Evolutionary conservation across 2,113 vertebrate genomes (phyloP).

Genomic region (Tinamus guttatus): DNA sequence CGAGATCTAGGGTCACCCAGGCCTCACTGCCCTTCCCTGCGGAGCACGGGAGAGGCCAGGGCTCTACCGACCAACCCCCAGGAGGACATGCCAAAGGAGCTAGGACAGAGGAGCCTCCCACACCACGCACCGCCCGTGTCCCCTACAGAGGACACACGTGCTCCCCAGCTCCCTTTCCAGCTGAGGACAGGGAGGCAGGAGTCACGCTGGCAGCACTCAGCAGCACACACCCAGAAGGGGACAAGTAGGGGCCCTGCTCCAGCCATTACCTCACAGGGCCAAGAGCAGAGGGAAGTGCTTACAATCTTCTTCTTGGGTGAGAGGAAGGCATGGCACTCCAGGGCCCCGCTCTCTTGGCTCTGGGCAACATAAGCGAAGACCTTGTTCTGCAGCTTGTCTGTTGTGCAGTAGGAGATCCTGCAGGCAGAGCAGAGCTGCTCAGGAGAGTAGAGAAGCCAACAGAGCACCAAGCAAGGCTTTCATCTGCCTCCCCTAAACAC

Average conservation of each 20-base stretch:
- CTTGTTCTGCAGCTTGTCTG: slow-evolving; percentile 94
- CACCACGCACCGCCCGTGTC: neutral
- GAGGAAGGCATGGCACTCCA: slow-evolving; percentile 92
- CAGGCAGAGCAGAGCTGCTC: slow-evolving; percentile 1
- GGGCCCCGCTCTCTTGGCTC: slow-evolving; percentile 86
- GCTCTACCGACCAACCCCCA: neutral
- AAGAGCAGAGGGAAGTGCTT: slow-evolving; percentile 55
- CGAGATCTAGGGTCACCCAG: accelerated
- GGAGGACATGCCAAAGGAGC: neutral
- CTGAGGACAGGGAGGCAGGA: neutral
- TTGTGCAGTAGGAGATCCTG: slow-evolving; percentile 94
- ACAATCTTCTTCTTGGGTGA: slow-evolving; percentile 94
- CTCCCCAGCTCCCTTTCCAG: neutral
- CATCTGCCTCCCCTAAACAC: neutral
- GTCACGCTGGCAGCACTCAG: no score
- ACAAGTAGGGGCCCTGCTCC: neutral
- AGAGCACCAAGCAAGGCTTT: neutral
- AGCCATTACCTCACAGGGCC: neutral
- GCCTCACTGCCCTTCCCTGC: neutral
- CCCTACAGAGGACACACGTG: neutral
- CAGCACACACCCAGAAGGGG: neutral
- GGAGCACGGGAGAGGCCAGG: neutral
- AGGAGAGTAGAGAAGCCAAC: neutral
- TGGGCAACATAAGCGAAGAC: slow-evolving; percentile 92
- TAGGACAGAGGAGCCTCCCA: neutral